phyloP scores from a whole-genome alignment of 2,797 vertebrate species.

The Thalassophryne amazonica region DNA sequence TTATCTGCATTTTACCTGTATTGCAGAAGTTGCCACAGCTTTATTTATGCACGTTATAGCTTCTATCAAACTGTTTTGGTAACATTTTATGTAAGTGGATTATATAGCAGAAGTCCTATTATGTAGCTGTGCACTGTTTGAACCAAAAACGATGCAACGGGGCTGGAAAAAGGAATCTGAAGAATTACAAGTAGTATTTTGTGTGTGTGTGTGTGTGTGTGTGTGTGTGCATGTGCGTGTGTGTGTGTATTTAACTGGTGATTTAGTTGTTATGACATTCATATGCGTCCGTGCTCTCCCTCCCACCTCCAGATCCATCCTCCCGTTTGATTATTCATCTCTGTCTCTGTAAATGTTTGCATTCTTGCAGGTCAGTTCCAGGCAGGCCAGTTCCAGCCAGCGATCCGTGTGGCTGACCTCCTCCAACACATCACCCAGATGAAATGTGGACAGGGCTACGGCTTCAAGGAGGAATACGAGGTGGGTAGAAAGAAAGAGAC shows the following conservation, averaged over 20 bases:
- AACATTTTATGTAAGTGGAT: too few relatives aligned
- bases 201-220: neutral
- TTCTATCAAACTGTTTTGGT: too few relatives aligned
- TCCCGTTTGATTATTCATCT: neutral
- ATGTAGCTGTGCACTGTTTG: too few relatives aligned
- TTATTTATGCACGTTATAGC: too few relatives aligned
- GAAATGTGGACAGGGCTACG: conserved; percentile 96
- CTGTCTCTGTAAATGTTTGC: neutral
- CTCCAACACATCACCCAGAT: conserved; percentile 99
- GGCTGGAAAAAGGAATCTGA: neutral
- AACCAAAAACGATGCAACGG: too few relatives aligned
- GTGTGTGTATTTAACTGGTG: conserved; percentile 3
- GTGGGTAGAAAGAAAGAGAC: too few relatives aligned
- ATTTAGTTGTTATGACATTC: too few relatives aligned
- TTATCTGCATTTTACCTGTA: too few relatives aligned
- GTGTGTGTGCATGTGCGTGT: neutral
- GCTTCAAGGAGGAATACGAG: conserved; percentile 90
- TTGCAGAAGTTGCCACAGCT: too few relatives aligned
- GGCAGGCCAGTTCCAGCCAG: conserved; percentile 92
- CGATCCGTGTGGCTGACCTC: conserved; percentile 93
- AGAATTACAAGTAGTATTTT: neutral
- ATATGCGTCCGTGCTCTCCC: too few relatives aligned
- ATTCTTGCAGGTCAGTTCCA: conserved; percentile 71
- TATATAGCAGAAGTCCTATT: too few relatives aligned
- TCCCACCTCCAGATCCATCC: neutral